phyloP scores from a whole-genome alignment of 2,797 vertebrate species.

The Martes flavigula region DNA sequence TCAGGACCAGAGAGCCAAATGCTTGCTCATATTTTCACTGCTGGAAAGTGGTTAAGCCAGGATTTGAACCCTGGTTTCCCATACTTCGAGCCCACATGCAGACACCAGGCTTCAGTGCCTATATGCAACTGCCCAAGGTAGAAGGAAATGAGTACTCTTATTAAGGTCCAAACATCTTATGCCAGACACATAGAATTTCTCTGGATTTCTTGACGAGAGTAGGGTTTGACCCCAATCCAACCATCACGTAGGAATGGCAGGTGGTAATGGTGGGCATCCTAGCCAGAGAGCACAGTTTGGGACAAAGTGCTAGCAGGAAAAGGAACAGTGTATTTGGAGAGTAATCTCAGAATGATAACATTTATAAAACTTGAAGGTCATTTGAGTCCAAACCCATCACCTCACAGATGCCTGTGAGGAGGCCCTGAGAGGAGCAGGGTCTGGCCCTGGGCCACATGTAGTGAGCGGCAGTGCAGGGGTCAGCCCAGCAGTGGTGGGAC shows the following conservation, averaged over 20 bases:
- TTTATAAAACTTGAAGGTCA: not conserved
- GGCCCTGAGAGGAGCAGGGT: not conserved
- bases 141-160: not conserved
- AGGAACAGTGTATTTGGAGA: not conserved
- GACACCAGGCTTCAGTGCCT: not conserved
- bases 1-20: not conserved
- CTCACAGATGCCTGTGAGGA: not conserved
- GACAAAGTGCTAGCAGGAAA: not conserved
- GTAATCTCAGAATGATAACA: not conserved
- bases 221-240: not conserved
- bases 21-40: not conserved
- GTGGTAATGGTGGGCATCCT: too few relatives aligned
- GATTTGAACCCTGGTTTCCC: not conserved
- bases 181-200: not conserved
- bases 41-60: not conserved
- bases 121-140: rapidly evolving
- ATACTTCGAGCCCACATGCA: not conserved
- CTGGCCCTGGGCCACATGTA: too few relatives aligned
- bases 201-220: not conserved
- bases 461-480: not conserved
- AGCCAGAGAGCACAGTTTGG: not conserved
- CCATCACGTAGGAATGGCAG: not conserved
- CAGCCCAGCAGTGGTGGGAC: not conserved
- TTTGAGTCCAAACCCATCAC: not conserved
- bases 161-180: not conserved